Conservation (phyloP, 1,140 invertebrate genomes). For the Nasonia vitripennis region DNA sequence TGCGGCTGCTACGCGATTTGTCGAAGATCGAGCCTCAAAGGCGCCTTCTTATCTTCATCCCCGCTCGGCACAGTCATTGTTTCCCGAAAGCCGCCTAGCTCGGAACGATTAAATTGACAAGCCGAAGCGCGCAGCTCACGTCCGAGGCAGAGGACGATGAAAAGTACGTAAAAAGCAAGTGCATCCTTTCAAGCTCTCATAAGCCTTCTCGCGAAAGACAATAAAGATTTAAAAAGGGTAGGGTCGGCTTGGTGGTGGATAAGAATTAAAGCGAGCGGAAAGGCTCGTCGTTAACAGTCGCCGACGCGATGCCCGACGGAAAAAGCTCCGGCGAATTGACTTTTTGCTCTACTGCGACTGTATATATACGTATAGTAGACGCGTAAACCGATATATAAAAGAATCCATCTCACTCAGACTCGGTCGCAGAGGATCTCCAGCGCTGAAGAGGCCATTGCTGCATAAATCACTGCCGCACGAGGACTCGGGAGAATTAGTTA, state of each 20-base stretch:
- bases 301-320: no score
- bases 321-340: slow-evolving; percentile 2
- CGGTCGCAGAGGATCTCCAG: not conserved
- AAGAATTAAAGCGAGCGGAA: no score
- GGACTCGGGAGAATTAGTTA: not conserved
- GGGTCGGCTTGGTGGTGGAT: no score
- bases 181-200: no score
- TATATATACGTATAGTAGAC: not conserved
- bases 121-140: no score
- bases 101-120: not conserved
- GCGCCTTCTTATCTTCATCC: no score
- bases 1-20: not conserved
- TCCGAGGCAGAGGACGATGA: not conserved
- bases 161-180: no score
- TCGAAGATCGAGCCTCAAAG: not conserved
- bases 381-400: not conserved
- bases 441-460: not conserved
- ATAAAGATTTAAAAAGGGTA: no score
- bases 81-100: not conserved
- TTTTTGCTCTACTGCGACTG: not conserved
- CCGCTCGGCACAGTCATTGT: not conserved
- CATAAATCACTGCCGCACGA: not conserved
- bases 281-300: no score
- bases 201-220: no score
- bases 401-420: slow-evolving; percentile 3